Conservation (phyloP, 2,797 vertebrate genomes). For the Neoniphon sammara region DNA sequence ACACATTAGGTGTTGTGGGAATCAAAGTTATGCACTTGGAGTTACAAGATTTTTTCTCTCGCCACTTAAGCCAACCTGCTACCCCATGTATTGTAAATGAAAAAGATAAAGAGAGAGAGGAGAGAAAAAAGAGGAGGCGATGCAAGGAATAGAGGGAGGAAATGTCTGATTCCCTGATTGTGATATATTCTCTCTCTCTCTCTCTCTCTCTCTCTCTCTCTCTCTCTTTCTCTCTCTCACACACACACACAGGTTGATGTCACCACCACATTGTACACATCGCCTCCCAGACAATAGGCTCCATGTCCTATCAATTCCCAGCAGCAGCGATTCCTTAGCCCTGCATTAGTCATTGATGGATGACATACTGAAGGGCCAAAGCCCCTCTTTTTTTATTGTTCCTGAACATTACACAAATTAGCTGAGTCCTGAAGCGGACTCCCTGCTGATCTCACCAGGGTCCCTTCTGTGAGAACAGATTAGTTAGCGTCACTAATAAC, state of each 20-base stretch:
- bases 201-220: not conserved
- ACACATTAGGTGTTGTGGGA: not conserved
- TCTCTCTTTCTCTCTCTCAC: not conserved
- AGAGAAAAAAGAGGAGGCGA: not conserved
- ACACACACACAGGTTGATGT: slow-evolving; percentile 33
- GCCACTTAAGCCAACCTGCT: not conserved
- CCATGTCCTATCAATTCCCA: slow-evolving; percentile 52
- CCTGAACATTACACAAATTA: slow-evolving; percentile 68
- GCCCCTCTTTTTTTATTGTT: slow-evolving; percentile 54
- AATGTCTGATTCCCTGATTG: slow-evolving; percentile 31
- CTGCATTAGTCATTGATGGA: slow-evolving; percentile 66
- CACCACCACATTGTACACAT: slow-evolving; percentile 30
- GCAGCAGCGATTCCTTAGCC: slow-evolving; percentile 43
- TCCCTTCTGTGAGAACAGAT: slow-evolving; percentile 51
- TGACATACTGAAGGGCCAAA: slow-evolving; percentile 48
- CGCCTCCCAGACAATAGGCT: slow-evolving; percentile 39
- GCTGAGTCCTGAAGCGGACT: slow-evolving; percentile 48
- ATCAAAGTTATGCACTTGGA: not conserved
- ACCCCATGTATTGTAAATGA: not conserved
- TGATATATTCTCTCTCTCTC: not conserved
- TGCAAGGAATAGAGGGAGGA: too few relatives aligned
- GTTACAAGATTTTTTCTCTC: not conserved
- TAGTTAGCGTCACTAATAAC: slow-evolving; percentile 47
- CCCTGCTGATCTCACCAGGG: slow-evolving; percentile 51
- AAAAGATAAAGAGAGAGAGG: not conserved